Base-by-base conservation (phyloP, 1,140 invertebrate species). In the Drosophila santomea region DNA sequence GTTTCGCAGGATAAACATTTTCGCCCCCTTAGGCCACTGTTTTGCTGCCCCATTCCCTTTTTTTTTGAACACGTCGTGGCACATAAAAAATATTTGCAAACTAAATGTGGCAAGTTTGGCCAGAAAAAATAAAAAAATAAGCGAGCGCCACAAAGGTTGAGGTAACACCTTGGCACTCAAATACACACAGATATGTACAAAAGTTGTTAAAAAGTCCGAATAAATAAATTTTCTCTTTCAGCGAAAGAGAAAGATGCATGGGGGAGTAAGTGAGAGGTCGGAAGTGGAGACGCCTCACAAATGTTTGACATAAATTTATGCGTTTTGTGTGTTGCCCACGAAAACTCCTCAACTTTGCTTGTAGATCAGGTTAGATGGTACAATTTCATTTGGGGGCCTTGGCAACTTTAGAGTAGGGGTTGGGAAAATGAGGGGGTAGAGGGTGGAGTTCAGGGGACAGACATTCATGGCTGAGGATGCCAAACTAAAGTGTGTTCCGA, bases 151-250 rank as follows among this genome's bases (percentile, higher is more conserved):
- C 73, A 75, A 71, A 76, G 72, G 67, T 44, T 43, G 51, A 44
- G 38, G 38, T 60, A 82, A 82, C 69, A 82, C 68, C 69, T 60
- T 51, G 78, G 58, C 62, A 45, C 38, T 45, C 43, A 59, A 45
- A 75, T 23, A 61, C 36, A 50, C 47, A 71, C 14, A 67, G 7
- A 52, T n/a, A 60, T 23, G 55, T 32, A 67, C 25, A 61, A 80
- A 88, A 89, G 80, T 89, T 89, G 84, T 89, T 88, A 78, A 89
- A 88, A 89, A 89, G 80, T 89, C 80, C 76, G 89, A 88, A 88
- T 89, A 88, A 88, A 88, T 88, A 45, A 20, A 45, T 20, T 45
- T 45, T 45, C 88, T 89, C 83, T 83, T 36, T 15, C 35, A 39
- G 41, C 39, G 38, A 48, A 32, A 38, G 41, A 28, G 11, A 32